A percentile compares a stretch with the other conserved stretches of the same genome.
phyloP scores from a whole-genome alignment of 2,888 invertebrate species.

The Craniophora ligustri region DNA sequence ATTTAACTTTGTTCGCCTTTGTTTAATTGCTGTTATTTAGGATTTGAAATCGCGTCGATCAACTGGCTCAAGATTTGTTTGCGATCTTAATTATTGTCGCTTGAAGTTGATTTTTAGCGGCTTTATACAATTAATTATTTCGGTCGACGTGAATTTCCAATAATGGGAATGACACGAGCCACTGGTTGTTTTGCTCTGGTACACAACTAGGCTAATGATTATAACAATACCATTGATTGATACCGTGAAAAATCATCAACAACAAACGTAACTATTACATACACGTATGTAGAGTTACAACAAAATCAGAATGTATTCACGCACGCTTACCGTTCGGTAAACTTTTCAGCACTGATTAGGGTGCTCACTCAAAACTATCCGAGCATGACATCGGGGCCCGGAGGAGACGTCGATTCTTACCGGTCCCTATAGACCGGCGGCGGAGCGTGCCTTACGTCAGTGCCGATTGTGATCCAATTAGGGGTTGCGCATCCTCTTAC shows the following conservation, averaged over 20 bases:
- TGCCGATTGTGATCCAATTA: slow-evolving; percentile 85
- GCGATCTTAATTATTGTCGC: slow-evolving; percentile 50
- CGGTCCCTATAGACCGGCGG: slow-evolving; percentile 64
- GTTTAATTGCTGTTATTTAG: slow-evolving; percentile 74
- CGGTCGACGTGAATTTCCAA: slow-evolving; percentile 34
- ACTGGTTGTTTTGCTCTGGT: slow-evolving; percentile 3
- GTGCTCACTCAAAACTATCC: slow-evolving; percentile 62
- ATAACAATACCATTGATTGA: neutral
- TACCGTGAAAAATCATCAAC: neutral
- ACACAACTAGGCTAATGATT: slow-evolving; percentile 10
- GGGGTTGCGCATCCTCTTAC: slow-evolving; percentile 81
- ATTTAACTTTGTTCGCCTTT: slow-evolving; percentile 74
- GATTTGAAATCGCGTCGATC: slow-evolving; percentile 61
- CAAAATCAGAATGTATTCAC: slow-evolving; percentile 49
- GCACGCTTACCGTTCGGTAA: slow-evolving; percentile 54
- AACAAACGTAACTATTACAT: slow-evolving; percentile 20
- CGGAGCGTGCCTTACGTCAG: slow-evolving; percentile 76
- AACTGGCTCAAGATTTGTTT: slow-evolving; percentile 56
- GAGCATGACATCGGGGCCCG: slow-evolving; percentile 64
- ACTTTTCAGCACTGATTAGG: slow-evolving; percentile 58
- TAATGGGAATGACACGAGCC: slow-evolving; percentile 24
- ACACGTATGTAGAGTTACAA: slow-evolving; percentile 10
- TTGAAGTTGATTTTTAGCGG: slow-evolving; percentile 35
- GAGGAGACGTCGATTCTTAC: slow-evolving; percentile 66
- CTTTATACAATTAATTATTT: slow-evolving; percentile 39